These are phyloP conservation scores for Rhea pennata DNA, from an alignment of 2,113 vertebrate genomes.

Conservation along the genomic window DNA sequence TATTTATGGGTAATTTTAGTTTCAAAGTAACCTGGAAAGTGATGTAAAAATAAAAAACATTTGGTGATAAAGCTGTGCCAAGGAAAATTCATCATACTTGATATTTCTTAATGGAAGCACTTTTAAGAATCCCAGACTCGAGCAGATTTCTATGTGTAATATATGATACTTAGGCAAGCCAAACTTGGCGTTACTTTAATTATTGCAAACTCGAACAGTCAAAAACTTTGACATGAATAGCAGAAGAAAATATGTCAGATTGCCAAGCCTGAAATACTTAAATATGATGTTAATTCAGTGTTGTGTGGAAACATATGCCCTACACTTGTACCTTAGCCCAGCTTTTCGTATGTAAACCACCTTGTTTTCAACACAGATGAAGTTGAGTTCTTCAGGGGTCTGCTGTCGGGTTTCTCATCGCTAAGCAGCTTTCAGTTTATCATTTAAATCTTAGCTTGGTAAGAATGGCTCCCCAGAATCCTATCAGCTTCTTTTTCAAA, in stretches of 20 bases:
- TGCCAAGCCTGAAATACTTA: neutral
- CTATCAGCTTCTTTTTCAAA: neutral
- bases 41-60: neutral
- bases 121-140: neutral
- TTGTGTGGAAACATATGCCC: neutral
- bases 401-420: neutral
- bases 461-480: neutral
- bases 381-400: neutral
- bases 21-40: slow-evolving; percentile 25
- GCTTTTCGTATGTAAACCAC: neutral
- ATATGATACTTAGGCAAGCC: neutral
- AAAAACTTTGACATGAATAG: neutral
- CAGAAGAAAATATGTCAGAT: neutral
- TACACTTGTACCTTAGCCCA: neutral
- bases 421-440: neutral
- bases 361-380: neutral
- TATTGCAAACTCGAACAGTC: neutral
- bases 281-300: neutral
- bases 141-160: neutral
- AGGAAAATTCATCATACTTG: neutral
- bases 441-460: neutral
- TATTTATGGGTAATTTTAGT: slow-evolving; percentile 7
- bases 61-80: neutral
- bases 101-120: neutral
- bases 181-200: neutral